Base-by-base conservation (phyloP, 2,888 invertebrate species). In the Cremastobaeus sp. region DNA sequence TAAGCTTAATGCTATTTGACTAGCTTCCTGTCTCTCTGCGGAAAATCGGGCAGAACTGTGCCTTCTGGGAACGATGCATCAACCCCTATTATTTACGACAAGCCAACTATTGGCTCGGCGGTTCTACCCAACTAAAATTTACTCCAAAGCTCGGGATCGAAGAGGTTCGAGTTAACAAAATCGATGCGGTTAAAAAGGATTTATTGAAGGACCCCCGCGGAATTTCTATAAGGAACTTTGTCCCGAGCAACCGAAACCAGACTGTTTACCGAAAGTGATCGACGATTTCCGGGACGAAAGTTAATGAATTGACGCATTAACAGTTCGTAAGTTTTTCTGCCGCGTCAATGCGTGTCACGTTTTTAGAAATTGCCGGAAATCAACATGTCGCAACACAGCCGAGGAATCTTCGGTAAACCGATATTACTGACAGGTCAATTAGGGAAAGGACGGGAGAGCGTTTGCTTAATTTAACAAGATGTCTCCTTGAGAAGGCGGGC, bases 31-130 rank as follows among this genome's bases (percentile, higher is more conserved):
- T 60, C 55, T 70, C 66, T 59, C 47, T 65, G 48, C 47, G 72
- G 76, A 72, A 79, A 79, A 74, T 76, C 68, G 73, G 77, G 68
- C 66, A 72, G 50, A 74, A 71, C 70, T 75, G 57, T 62, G 79
- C 78, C 80, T 78, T 79, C 52, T 74, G 82, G 84, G 83, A 83
- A 78, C 82, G 78, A 86, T 86, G 81, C 82, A 84, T 86, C 85
- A 86, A 82, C 75, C 80, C 80, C 82, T 78, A 84, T 86, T 85
- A 85, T 78, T 79, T 78, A 62, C 71, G 80, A 78, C 79, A 79
- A 79, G 71, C 79, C 80, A 79, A 82, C 82, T 82, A 83, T 81
- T 79, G 82, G 79, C 77, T 78, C 71, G 21, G 70, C 71, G 68
- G 62, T 70, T 72, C 60, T 62, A 73, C 74, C 76, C 83, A 85